These are phyloP conservation scores for Ecliptopera silaceata DNA, from an alignment of 2,888 invertebrate genomes.

Conservation along the genomic window DNA sequence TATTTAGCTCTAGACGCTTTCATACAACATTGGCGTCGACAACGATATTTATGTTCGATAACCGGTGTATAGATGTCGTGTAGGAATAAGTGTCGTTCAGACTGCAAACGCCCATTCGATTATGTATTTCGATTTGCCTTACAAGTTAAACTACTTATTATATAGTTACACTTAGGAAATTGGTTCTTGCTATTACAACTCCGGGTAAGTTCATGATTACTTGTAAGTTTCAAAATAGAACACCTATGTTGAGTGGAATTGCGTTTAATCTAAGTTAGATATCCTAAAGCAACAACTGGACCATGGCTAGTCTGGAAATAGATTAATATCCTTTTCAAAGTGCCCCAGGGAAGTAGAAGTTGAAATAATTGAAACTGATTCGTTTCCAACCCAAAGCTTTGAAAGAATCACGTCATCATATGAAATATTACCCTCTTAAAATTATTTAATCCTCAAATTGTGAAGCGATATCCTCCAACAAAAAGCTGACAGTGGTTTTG, in stretches of 20 bases:
- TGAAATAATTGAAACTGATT: slow-evolving; percentile 1
- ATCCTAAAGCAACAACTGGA: slow-evolving; percentile 35
- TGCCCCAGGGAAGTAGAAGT: not conserved
- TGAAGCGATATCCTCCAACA: slow-evolving; percentile 60
- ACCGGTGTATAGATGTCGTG: no score
- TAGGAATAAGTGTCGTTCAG: no score
- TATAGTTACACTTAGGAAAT: slow-evolving; percentile 58
- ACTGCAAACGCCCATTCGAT: no score
- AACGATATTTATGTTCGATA: no score
- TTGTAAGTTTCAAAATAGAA: slow-evolving; percentile 39
- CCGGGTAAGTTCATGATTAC: slow-evolving; percentile 59
- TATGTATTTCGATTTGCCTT: slow-evolving; percentile 53
- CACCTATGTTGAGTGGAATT: slow-evolving; percentile 28
- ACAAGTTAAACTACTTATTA: slow-evolving; percentile 46
- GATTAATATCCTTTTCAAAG: slow-evolving; percentile 6
- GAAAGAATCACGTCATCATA: slow-evolving; percentile 31
- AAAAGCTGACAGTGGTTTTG: slow-evolving; percentile 73
- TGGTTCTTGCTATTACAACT: slow-evolving; percentile 51
- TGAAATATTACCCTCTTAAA: slow-evolving; percentile 46
- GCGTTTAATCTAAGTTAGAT: slow-evolving; percentile 32
- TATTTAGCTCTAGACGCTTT: no score
- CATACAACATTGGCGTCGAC: no score
- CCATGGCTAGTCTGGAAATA: slow-evolving; percentile 3
- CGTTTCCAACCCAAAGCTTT: slow-evolving; percentile 8
- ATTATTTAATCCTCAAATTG: slow-evolving; percentile 50